Percentiles rank a stretch among this genome's conserved stretches.
Conservation (phyloP, 2,113 vertebrate genomes). For the Okapia johnstoni region DNA sequence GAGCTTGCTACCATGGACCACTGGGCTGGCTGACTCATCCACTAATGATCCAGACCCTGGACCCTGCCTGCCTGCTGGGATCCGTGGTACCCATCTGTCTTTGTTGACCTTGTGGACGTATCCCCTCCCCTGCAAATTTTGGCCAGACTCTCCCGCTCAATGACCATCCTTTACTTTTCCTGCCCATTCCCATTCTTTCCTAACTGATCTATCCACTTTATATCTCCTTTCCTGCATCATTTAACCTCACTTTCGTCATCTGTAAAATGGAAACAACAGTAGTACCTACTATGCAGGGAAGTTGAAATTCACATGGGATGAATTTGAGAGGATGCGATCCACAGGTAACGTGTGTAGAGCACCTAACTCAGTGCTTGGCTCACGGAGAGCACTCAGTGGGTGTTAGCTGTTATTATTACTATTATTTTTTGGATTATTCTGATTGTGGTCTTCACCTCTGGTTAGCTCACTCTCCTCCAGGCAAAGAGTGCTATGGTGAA, state of each 20-base stretch:
- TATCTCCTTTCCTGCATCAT: background rate
- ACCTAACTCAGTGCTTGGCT: background rate
- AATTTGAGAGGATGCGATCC: background rate
- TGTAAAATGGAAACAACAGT: background rate
- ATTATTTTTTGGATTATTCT: background rate
- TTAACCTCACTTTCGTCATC: background rate
- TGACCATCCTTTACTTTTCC: background rate
- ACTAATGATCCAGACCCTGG: background rate
- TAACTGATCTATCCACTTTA: background rate
- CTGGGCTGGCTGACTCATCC: background rate
- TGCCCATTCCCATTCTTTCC: background rate
- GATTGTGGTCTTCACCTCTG: background rate
- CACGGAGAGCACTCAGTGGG: too few species aligned
- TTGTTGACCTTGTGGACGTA: background rate
- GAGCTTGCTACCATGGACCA: background rate
- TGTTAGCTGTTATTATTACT: background rate
- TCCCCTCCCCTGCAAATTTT: background rate
- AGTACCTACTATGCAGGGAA: background rate
- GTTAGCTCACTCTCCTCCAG: background rate
- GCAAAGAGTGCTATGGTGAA: background rate
- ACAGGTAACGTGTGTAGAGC: rapidly evolving
- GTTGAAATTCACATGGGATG: background rate
- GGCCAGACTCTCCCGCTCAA: background rate
- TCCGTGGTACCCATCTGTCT: background rate
- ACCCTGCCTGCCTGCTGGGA: background rate